Evolutionary conservation across 2,113 vertebrate species (phyloP).

Genomic region (Anguilla rostrata): DNA sequence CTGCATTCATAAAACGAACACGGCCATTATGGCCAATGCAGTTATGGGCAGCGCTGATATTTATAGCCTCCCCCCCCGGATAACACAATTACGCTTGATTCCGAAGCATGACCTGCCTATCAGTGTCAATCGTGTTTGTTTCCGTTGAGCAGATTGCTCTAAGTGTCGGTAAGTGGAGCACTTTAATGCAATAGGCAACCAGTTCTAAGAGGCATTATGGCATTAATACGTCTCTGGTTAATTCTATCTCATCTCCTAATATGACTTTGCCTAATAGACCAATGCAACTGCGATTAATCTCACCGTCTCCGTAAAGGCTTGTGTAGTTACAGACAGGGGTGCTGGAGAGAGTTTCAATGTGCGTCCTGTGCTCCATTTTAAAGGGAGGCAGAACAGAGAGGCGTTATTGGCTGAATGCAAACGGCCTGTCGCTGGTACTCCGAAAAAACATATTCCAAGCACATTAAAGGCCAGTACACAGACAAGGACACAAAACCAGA

Average conservation of each 20-base stretch:
- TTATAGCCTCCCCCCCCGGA: conserved; percentile 46
- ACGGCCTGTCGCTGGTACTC: neutral
- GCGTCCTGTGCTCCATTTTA: conserved; percentile 42
- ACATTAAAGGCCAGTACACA: neutral
- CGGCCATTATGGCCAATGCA: conserved; percentile 17
- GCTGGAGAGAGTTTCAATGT: conserved; percentile 40
- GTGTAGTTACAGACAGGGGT: conserved; percentile 41
- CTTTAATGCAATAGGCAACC: conserved; percentile 58
- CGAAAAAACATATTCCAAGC: neutral
- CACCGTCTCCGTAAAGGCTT: conserved; percentile 64
- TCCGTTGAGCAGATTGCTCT: conserved; percentile 44
- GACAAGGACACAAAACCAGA: neutral
- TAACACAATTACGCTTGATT: conserved; percentile 57
- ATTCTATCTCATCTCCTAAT: conserved; percentile 74
- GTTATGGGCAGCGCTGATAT: conserved; percentile 41
- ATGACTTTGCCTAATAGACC: conserved; percentile 74
- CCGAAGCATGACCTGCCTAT: conserved; percentile 57
- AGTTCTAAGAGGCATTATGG: conserved; percentile 69
- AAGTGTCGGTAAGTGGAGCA: conserved; percentile 31
- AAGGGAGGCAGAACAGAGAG: conserved; percentile 27
- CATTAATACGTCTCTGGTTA: conserved; percentile 72
- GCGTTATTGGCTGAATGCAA: neutral
- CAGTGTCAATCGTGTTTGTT: conserved; percentile 62
- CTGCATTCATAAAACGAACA: conserved; percentile 29
- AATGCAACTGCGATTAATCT: conserved; percentile 82